Evolutionary conservation across 2,113 vertebrate genomes (phyloP).

Genomic region (Grammomys surdaster): DNA sequence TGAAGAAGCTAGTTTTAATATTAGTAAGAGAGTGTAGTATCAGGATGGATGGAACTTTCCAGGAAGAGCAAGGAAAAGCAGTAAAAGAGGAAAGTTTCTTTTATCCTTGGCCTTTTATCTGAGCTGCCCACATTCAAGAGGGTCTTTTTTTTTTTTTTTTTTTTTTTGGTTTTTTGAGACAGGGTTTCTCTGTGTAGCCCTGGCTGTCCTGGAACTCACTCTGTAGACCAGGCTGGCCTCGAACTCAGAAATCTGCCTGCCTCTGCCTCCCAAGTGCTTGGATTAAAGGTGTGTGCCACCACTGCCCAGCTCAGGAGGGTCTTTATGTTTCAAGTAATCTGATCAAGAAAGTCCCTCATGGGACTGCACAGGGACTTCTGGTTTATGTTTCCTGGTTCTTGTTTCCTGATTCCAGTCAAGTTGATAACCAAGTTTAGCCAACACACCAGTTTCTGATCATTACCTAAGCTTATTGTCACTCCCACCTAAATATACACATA

Average conservation of each 20-base stretch:
- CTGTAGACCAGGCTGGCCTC: too few species aligned
- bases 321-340: background rate
- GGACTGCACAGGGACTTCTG: background rate
- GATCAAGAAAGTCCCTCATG: background rate
- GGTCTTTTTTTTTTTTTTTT: too few species aligned
- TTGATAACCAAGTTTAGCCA: background rate
- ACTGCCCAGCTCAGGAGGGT: too few species aligned
- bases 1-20: background rate
- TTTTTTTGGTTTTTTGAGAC: too few species aligned
- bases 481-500: background rate
- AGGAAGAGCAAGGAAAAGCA: background rate
- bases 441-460: background rate
- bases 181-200: too few species aligned
- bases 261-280: too few species aligned
- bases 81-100: too few species aligned
- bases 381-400: background rate
- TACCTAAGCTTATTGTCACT: background rate
- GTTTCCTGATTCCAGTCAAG: background rate
- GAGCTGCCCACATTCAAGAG: background rate
- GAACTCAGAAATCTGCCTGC: too few species aligned
- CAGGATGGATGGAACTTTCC: background rate
- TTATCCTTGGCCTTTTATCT: background rate
- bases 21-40: background rate
- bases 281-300: too few species aligned
- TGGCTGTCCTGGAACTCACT: too few species aligned